Conservation (phyloP, 2,797 vertebrate species). For the Chelon auratus region DNA sequence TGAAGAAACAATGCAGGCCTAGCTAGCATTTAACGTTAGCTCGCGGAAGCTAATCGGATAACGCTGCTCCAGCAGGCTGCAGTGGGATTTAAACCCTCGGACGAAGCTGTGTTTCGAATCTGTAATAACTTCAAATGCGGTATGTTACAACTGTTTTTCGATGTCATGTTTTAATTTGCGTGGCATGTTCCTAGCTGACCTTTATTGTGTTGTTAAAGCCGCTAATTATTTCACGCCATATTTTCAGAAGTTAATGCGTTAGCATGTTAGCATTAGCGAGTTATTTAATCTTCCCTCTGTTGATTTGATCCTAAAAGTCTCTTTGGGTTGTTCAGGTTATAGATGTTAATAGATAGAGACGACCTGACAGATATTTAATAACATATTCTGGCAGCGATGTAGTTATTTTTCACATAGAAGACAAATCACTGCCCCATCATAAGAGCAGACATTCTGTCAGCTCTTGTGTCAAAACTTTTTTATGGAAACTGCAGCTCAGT, state of each 20-base stretch:
- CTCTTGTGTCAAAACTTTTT: not conserved
- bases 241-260: constrained; percentile 49
- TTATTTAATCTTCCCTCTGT: constrained; percentile 22
- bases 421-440: too few relatives aligned
- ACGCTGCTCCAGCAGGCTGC: constrained; percentile 49
- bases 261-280: constrained; percentile 57
- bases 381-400: fast-evolving
- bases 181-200: fast-evolving
- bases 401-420: not conserved
- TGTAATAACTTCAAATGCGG: constrained; percentile 42
- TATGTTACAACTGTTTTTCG: constrained; percentile 18
- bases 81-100: constrained; percentile 75
- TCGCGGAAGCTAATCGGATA: constrained; percentile 65
- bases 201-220: not conserved
- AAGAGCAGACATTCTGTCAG: not conserved
- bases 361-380: fast-evolving
- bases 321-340: not conserved
- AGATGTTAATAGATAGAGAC: too few relatives aligned
- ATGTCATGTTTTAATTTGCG: fast-evolving
- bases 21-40: constrained; percentile 56
- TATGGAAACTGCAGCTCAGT: not conserved
- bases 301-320: not conserved
- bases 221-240: not conserved
- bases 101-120: constrained; percentile 54
- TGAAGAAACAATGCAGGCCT: constrained; percentile 83